A percentile compares a stretch with the other conserved stretches of the same genome.
phyloP scores from a whole-genome alignment of 92 coral and sea anemone species.

The Phenganax subtilis region DNA sequence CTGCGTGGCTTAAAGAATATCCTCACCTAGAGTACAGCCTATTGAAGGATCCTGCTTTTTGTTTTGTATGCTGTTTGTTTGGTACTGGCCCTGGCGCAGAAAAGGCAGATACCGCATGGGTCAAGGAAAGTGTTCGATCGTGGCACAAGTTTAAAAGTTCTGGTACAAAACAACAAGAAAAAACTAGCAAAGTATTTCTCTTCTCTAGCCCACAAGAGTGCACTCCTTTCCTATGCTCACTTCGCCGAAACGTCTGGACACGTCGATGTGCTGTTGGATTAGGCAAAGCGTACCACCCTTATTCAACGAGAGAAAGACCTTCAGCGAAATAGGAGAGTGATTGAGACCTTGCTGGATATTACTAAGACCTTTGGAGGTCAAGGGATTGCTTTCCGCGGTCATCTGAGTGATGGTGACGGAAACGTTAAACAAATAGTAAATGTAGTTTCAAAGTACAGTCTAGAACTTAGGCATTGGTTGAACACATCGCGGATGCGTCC shows the following conservation, averaged over 20 bases:
- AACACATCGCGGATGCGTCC: neutral
- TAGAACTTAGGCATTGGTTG: neutral
- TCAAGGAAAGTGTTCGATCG: too few species aligned
- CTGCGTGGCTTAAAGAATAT: too few species aligned
- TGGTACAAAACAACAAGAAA: neutral
- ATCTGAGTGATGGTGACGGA: neutral
- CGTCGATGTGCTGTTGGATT: neutral
- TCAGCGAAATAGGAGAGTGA: neutral
- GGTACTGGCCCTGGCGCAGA: too few species aligned
- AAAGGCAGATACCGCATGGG: too few species aligned
- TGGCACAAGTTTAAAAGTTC: too few species aligned
- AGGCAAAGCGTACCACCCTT: neutral
- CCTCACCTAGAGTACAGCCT: too few species aligned
- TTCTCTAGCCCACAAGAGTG: neutral
- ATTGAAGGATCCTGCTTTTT: too few species aligned
- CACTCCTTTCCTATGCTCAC: neutral
- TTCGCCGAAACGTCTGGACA: neutral
- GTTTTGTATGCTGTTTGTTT: too few species aligned
- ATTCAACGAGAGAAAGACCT: neutral
- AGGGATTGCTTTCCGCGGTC: neutral
- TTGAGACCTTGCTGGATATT: neutral
- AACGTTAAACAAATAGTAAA: neutral
- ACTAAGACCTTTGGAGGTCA: constrained; percentile 6
- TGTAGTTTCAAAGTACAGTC: neutral
- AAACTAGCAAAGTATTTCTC: neutral